Evolutionary conservation across 2,888 invertebrate genomes (phyloP), one percentile per base, ranked within the genome.

Genomic region (Oscheius sp.): DNA sequence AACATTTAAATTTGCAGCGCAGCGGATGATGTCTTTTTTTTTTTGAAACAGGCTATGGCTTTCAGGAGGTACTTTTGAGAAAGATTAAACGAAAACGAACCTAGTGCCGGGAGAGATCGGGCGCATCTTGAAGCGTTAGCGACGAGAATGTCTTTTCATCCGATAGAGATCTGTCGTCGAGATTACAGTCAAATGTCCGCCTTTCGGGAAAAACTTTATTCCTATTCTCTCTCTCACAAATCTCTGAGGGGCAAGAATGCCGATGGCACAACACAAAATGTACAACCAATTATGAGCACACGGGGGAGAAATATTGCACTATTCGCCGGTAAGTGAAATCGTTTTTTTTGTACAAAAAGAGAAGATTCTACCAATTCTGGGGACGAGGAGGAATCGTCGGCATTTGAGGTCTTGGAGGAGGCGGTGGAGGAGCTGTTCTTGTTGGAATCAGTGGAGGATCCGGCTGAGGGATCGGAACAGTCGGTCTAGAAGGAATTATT

Each of bases 301-400:
- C n/a, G 23, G 6, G 33, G 20, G 31, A 31, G 31, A 55, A n/a
- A 23, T 25, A 34, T 17, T 29, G 34, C 34, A 33, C 17, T 55
- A 55, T 34, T 3, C n/a, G n/a, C n/a, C n/a, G n/a, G n/a, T n/a
- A n/a, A n/a, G n/a, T n/a, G 17, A 37, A 8, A n/a, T 45, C 39
- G 57, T 25, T 37, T 12, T 34, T 37, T 37, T 37, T 57, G 39
- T 37, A 57, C 39, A 57, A 37, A 33, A 33, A 15, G n/a, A 33
- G 23, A 17, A 23, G 15, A 34, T 5, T n/a, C 50, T 45, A 68
- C 61, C 63, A 71, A 12, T 64, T 64, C 15, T 67, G 46, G 39
- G 75, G 73, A 46, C 76, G 70, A 6, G 76, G 75, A 37, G 79
- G 79, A 65, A 72, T 75, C 6, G 72, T 65, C 10, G 78, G 78